phyloP scores from a whole-genome alignment of 2,113 vertebrate genomes.

The Boleophthalmus pectinirostris region DNA sequence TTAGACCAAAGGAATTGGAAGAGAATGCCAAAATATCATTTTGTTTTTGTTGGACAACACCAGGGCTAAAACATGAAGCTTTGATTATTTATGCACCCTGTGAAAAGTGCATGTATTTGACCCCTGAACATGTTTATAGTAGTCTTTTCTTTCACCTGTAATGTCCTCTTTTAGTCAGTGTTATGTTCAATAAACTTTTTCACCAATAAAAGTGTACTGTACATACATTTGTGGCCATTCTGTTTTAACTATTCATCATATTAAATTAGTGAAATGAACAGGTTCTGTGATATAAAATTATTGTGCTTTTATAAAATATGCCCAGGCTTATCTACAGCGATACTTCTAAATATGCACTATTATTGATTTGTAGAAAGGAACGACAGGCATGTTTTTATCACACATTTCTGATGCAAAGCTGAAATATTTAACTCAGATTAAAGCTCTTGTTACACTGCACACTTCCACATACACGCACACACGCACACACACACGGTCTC shows the following conservation, averaged over 20 bases:
- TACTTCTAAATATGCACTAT: neutral
- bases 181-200: slow-evolving; percentile 65
- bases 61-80: slow-evolving; percentile 9
- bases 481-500: too few relatives aligned
- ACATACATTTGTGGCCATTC: neutral
- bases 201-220: slow-evolving; percentile 23
- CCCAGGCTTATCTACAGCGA: neutral
- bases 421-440: slow-evolving; percentile 42
- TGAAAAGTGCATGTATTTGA: slow-evolving; percentile 35
- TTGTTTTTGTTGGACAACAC: slow-evolving; percentile 36
- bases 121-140: slow-evolving; percentile 16
- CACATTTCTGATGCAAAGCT: slow-evolving; percentile 20
- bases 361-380: slow-evolving; percentile 24
- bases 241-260: neutral
- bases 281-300: neutral
- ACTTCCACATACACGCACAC: slow-evolving; percentile 2
- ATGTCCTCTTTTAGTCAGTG: slow-evolving; percentile 47
- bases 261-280: neutral
- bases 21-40: slow-evolving; percentile 24
- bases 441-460: slow-evolving; percentile 5
- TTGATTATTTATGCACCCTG: neutral
- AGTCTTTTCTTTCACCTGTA: slow-evolving; percentile 30
- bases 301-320: neutral
- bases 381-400: slow-evolving; percentile 33
- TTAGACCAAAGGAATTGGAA: slow-evolving; percentile 51